These are phyloP conservation scores for Perca flavescens DNA, from an alignment of 2,113 vertebrate genomes.

Conservation along the genomic window DNA sequence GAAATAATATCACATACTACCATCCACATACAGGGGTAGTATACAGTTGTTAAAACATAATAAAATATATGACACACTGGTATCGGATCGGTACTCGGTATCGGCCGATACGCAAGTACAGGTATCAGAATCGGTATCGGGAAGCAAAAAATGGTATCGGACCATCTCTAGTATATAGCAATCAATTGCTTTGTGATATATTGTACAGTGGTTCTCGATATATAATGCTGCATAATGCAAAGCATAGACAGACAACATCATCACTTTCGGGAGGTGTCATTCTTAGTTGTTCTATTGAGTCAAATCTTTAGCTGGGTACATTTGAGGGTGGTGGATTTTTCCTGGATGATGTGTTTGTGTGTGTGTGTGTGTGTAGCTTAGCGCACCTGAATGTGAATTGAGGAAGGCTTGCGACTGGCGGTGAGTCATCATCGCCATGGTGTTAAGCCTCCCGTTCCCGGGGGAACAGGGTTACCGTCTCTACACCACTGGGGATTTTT, in stretches of 20 bases:
- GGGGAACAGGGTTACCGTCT: conserved; percentile 75
- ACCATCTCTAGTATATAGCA: not conserved
- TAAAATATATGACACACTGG: too few species aligned
- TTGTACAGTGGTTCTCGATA: conserved; percentile 3
- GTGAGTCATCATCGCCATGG: conserved; percentile 79
- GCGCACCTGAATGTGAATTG: conserved; percentile 70
- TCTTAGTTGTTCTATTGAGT: conserved; percentile 37
- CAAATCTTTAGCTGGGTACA: conserved; percentile 32
- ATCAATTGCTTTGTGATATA: not conserved
- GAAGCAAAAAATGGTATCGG: too few species aligned
- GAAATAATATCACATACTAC: too few species aligned
- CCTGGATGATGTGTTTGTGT: conserved; percentile 31
- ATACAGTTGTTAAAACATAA: too few species aligned
- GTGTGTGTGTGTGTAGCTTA: conserved; percentile 53
- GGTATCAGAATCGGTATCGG: too few species aligned
- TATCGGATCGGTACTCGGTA: too few species aligned
- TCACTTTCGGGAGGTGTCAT: conserved; percentile 15
- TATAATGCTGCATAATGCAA: not conserved
- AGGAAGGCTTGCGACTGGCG: conserved; percentile 55
- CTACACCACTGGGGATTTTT: conserved; percentile 69
- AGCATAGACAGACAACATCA: conserved; percentile 9
- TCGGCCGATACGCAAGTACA: too few species aligned
- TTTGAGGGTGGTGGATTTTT: conserved; percentile 35
- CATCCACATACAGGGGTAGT: too few species aligned
- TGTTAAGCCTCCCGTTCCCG: conserved; percentile 74